These are phyloP conservation scores for Argentina silus DNA, from an alignment of 2,797 vertebrate genomes.

Conservation along the genomic window DNA sequence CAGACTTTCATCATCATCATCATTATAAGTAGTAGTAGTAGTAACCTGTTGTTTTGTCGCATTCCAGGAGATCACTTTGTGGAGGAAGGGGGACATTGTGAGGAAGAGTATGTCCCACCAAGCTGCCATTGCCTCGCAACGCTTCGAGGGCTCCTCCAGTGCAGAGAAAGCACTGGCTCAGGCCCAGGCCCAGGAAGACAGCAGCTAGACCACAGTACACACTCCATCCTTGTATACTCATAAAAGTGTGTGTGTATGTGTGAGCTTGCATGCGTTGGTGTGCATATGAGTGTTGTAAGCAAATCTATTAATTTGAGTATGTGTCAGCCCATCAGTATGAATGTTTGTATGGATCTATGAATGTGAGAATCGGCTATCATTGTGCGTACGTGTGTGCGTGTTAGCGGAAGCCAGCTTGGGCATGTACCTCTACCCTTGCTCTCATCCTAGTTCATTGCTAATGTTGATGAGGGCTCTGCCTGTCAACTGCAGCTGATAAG, in stretches of 20 bases:
- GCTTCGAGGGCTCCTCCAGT: slow-evolving; percentile 84
- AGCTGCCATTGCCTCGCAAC: slow-evolving; percentile 90
- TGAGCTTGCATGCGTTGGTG: slow-evolving; percentile 31
- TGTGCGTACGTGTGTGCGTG: slow-evolving; percentile 20
- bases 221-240: not conserved
- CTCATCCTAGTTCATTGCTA: slow-evolving; percentile 13
- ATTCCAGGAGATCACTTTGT: slow-evolving; percentile 92
- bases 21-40: too few species aligned
- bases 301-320: too few species aligned
- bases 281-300: not conserved
- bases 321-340: slow-evolving; percentile 1
- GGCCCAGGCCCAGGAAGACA: slow-evolving; percentile 46
- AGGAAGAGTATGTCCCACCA: slow-evolving; percentile 97
- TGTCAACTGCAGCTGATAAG: slow-evolving; percentile 16
- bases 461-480: slow-evolving; percentile 12
- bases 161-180: slow-evolving; percentile 42
- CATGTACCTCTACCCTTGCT: slow-evolving; percentile 32
- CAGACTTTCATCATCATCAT: not conserved
- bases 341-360: slow-evolving; percentile 4
- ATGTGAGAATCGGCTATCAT: slow-evolving; percentile 20
- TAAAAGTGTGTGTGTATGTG: not conserved
- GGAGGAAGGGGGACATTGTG: slow-evolving; percentile 96
- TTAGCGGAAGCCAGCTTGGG: slow-evolving; percentile 13
- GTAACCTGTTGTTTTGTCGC: slow-evolving; percentile 10
- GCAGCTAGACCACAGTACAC: slow-evolving; percentile 54